phyloP scores from a whole-genome alignment of 2,113 vertebrate species.

The Pomatorhinus ruficollis region DNA sequence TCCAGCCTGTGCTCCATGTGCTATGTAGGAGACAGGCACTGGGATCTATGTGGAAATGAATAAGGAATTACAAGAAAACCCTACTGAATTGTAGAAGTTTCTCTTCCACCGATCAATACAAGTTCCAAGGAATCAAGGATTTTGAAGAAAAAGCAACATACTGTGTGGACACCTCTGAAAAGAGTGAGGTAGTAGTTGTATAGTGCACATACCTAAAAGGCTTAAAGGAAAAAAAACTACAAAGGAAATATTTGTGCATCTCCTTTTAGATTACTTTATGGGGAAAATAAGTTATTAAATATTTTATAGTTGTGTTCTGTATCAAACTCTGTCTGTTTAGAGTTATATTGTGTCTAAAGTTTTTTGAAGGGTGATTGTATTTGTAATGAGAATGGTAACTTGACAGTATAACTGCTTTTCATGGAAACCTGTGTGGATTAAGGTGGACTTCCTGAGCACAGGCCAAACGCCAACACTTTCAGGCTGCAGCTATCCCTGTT shows the following conservation, averaged over 20 bases:
- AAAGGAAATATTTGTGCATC: not conserved
- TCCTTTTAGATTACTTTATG: not conserved
- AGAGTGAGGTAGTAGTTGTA: not conserved
- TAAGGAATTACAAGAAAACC: not conserved
- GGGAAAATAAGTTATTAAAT: not conserved
- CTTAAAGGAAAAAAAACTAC: not conserved
- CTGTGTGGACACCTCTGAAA: not conserved
- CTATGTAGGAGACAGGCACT: not conserved
- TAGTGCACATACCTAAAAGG: not conserved
- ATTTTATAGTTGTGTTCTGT: not conserved
- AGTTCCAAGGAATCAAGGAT: not conserved
- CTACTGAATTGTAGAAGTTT: not conserved
- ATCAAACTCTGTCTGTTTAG: not conserved
- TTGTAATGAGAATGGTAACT: not conserved
- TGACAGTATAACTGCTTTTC: not conserved
- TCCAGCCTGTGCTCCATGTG: not conserved
- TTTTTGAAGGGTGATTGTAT: not conserved
- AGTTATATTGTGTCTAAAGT: not conserved
- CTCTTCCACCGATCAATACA: not conserved
- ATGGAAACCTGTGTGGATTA: not conserved
- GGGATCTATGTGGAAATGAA: not conserved
- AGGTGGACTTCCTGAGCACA: not conserved
- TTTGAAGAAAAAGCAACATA: not conserved
- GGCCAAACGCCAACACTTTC: not conserved
- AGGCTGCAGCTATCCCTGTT: not conserved